Percentiles rank a stretch among this genome's conserved stretches.
Evolutionary conservation across 1,140 invertebrate species (phyloP).

Genomic region (Bacillus rossius): DNA sequence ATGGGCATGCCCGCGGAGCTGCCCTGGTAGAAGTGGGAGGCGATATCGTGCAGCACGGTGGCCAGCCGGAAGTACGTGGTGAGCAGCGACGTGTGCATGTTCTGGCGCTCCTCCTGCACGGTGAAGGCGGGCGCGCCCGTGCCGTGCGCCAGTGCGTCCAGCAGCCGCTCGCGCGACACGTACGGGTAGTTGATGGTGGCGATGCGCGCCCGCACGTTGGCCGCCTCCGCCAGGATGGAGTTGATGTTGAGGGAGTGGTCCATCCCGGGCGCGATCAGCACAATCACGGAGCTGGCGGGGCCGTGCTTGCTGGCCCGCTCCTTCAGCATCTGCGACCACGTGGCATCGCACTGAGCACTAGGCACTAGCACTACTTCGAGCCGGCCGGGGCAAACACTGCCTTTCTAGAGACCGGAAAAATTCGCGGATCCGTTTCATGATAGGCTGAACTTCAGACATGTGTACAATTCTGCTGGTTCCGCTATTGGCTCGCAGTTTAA

Average conservation of each 20-base stretch:
- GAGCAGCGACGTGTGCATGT: constrained; percentile 43
- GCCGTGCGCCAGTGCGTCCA: constrained; percentile 43
- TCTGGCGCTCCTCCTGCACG: constrained; percentile 45
- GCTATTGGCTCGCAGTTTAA: no score
- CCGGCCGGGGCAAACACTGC: no score
- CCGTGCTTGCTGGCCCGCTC: constrained; percentile 37
- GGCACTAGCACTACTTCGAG: no score
- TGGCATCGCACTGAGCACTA: no score
- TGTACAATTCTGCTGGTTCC: no score
- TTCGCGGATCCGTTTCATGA: no score
- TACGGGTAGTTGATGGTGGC: constrained; percentile 47
- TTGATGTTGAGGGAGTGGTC: constrained; percentile 26
- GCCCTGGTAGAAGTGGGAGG: constrained; percentile 44
- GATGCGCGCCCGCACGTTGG: constrained; percentile 38
- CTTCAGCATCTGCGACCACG: constrained; percentile 42
- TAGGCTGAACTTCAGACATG: no score
- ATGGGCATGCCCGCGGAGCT: constrained; percentile 46
- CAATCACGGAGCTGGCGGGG: constrained; percentile 47
- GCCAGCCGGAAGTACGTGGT: constrained; percentile 49
- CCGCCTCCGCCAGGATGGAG: constrained; percentile 32
- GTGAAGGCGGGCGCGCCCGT: constrained; percentile 44
- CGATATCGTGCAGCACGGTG: constrained; percentile 45
- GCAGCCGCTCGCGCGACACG: constrained; percentile 31
- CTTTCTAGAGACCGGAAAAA: no score
- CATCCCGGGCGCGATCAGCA: constrained; percentile 48